Conservation (phyloP, 2,888 invertebrate genomes). For the Anorthoa munda region DNA sequence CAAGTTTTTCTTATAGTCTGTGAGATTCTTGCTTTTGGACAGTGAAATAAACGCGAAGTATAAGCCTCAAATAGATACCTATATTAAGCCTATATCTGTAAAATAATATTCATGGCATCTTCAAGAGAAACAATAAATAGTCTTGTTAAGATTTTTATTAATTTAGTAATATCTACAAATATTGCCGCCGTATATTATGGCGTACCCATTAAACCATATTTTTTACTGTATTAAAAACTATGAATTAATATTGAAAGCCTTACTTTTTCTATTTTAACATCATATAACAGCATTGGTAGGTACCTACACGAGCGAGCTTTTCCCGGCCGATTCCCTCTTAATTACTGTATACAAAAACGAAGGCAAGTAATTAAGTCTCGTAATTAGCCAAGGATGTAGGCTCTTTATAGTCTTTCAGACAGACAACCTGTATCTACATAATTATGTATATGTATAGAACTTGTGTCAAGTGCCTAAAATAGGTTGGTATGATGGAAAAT, state of each 20-base stretch:
- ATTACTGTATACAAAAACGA: slow-evolving; percentile 72
- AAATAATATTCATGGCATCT: no score
- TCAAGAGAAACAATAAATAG: no score
- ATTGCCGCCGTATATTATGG: not conserved
- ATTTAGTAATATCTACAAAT: not conserved
- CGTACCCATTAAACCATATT: not conserved
- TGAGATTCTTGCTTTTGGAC: not conserved
- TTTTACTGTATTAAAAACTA: not conserved
- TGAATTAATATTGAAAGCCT: not conserved
- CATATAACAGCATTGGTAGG: not conserved
- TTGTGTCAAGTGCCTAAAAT: slow-evolving; percentile 12
- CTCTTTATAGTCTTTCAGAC: slow-evolving; percentile 57
- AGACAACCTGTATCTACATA: slow-evolving; percentile 28
- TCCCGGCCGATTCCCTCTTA: slow-evolving; percentile 46
- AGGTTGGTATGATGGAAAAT: not conserved
- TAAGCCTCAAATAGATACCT: no score
- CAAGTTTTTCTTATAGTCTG: not conserved
- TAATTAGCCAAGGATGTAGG: slow-evolving; percentile 67
- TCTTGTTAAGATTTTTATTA: not conserved
- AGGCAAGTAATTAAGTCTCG: slow-evolving; percentile 73
- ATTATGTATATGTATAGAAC: slow-evolving; percentile 4
- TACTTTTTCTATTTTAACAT: not conserved
- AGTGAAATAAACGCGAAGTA: not conserved
- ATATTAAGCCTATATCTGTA: no score
- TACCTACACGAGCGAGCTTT: slow-evolving; percentile 21